A percentile compares a stretch with the other conserved stretches of the same genome.
These are phyloP conservation scores for Dynastes grantii DNA, from an alignment of 2,888 invertebrate genomes.

Conservation along the genomic window DNA sequence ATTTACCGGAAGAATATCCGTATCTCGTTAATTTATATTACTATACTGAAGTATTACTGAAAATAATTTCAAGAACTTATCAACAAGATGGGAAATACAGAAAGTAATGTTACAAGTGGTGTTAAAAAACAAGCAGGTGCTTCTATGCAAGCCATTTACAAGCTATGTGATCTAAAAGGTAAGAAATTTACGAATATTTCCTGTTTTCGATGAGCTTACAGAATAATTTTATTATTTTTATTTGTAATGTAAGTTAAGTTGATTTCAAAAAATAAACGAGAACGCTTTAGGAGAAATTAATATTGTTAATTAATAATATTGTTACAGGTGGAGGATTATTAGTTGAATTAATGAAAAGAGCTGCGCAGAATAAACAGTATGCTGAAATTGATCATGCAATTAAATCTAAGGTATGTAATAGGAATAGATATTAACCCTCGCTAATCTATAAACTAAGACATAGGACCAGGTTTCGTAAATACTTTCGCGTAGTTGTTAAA, in stretches of 20 bases:
- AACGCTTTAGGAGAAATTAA: no score
- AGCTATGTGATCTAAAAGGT: conserved; percentile 93
- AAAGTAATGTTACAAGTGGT: conserved; percentile 92
- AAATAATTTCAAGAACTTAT: background rate
- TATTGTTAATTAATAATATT: background rate
- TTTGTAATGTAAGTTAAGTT: no score
- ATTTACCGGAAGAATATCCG: background rate
- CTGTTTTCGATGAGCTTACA: no score
- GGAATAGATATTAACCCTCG: background rate
- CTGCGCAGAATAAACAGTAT: conserved; percentile 90
- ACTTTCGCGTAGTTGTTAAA: no score
- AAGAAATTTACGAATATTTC: conserved; percentile 52
- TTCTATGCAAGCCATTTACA: conserved; percentile 87
- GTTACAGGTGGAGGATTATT: conserved; percentile 88
- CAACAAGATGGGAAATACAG: conserved; percentile 81
- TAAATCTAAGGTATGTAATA: conserved; percentile 77
- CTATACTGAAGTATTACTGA: no score
- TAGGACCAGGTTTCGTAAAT: no score
- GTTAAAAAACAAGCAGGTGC: conserved; percentile 96
- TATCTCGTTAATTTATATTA: background rate
- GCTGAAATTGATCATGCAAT: conserved; percentile 95
- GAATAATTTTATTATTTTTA: no score
- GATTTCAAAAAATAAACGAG: no score
- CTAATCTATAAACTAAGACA: no score
- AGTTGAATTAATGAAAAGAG: conserved; percentile 94